Evolutionary conservation across 2,888 invertebrate species (phyloP), one percentile per base, ranked within the genome.

Genomic region (Carpatolechia fugitivella): DNA sequence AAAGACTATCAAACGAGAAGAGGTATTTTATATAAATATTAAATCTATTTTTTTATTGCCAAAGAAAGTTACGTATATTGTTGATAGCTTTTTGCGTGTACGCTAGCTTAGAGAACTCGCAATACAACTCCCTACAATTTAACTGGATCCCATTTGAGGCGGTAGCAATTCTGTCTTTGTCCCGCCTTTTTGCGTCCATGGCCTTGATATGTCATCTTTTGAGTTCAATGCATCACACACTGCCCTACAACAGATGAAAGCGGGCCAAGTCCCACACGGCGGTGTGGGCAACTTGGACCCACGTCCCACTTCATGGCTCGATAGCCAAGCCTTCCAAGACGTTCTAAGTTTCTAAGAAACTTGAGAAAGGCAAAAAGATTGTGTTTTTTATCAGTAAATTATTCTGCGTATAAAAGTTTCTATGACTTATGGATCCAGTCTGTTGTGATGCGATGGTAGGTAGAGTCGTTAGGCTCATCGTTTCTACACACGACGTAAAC

Each of bases 231-330:
- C 50, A 38, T 50, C 29, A 29, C 50, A 35, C 18, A 50, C 50
- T 50, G 50, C 78, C 85, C 85, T 81, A 85, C 80, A 80, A 24
- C 13, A 13, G 29, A 35, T 11, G 35, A 35, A 35, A 35, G 49
- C 38, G 29, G 50, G 44, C 69, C 66, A 69, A 66, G 67, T 67
- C 69, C 82, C 79, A 78, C 82, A 78, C 78, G 80, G 80, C 75
- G 3, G 44, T 11, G 35, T 11, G 50, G 50, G 50, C 29, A 50
- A 29, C 38, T 24, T 2, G 5, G 16, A 11, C 10, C 40, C 20
- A 8, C 20, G 50, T 5, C 50, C 50, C 29, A 50, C 50, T 50
- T 38, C 50, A 38, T 29, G 38, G 36, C 20, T 50, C 50, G 38
- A 50, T 50, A 38, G 50, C 18, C 33, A 48, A 7, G 30, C 14